phyloP scores from a whole-genome alignment of 2,888 invertebrate genomes.

The Stratiomys singularior region DNA sequence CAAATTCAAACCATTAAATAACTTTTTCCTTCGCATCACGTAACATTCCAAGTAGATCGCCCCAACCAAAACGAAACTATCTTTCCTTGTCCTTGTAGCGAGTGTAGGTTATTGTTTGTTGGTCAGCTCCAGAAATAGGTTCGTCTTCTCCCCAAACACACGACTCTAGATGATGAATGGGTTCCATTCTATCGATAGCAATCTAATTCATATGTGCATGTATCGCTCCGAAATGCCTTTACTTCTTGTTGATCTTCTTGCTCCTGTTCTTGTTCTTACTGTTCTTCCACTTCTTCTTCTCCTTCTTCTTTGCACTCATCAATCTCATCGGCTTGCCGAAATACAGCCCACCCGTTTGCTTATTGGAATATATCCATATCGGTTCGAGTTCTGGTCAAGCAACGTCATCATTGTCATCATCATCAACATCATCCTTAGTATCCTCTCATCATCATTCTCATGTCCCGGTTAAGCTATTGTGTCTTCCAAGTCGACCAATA shows the following conservation, averaged over 20 bases:
- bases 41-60: neutral
- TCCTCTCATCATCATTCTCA: neutral
- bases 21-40: neutral
- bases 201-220: neutral
- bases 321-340: too few species aligned
- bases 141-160: neutral
- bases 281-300: too few species aligned
- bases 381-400: neutral
- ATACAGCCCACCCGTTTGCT: neutral
- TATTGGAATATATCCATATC: slow-evolving; percentile 15
- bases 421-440: neutral
- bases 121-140: neutral
- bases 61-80: neutral
- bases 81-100: neutral
- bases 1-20: neutral
- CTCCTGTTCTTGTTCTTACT: too few species aligned
- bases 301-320: too few species aligned
- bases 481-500: neutral
- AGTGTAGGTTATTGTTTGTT: neutral
- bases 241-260: too few species aligned
- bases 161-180: neutral
- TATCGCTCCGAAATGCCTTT: too few species aligned
- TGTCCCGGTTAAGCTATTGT: neutral
- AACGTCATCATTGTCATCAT: slow-evolving; percentile 11
- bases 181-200: neutral